A percentile compares a stretch with the other conserved stretches of the same genome.
phyloP scores from a whole-genome alignment of 2,888 invertebrate species.

The Lasioglossum leucozonium region DNA sequence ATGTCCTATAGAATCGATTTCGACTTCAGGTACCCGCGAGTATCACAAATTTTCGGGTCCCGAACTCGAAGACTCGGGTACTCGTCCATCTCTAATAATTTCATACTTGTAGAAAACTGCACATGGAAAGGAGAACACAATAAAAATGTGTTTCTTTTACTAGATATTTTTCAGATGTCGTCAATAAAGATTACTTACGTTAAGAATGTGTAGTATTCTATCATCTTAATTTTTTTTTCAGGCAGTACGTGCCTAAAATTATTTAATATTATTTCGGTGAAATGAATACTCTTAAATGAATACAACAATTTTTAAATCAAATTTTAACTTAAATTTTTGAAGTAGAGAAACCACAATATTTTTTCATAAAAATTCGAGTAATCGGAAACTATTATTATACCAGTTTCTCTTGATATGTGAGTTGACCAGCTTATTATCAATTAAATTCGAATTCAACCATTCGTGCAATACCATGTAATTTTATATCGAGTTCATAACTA shows the following conservation, averaged over 20 bases:
- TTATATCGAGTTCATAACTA: neutral
- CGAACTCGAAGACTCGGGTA: too few relatives aligned
- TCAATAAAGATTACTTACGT: too few relatives aligned
- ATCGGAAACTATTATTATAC: neutral
- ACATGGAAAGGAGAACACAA: neutral
- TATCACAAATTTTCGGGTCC: too few relatives aligned
- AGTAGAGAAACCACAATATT: too few relatives aligned
- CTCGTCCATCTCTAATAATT: too few relatives aligned
- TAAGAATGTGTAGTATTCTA: too few relatives aligned
- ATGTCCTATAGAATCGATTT: too few relatives aligned
- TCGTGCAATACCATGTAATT: neutral
- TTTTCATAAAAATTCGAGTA: neutral
- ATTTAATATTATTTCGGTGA: neutral
- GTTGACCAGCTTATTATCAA: neutral
- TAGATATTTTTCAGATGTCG: neutral
- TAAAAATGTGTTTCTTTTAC: neutral
- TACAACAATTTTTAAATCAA: too few relatives aligned
- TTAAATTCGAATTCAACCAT: neutral
- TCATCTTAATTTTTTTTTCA: too few relatives aligned
- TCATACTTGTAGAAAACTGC: neutral
- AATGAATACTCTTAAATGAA: too few relatives aligned
- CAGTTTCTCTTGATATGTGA: neutral
- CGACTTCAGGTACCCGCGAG: too few relatives aligned
- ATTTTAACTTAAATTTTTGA: too few relatives aligned
- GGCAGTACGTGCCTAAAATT: neutral